Base-by-base conservation (phyloP, 2,888 invertebrate genomes). In the Sphecodes monilicornis region DNA sequence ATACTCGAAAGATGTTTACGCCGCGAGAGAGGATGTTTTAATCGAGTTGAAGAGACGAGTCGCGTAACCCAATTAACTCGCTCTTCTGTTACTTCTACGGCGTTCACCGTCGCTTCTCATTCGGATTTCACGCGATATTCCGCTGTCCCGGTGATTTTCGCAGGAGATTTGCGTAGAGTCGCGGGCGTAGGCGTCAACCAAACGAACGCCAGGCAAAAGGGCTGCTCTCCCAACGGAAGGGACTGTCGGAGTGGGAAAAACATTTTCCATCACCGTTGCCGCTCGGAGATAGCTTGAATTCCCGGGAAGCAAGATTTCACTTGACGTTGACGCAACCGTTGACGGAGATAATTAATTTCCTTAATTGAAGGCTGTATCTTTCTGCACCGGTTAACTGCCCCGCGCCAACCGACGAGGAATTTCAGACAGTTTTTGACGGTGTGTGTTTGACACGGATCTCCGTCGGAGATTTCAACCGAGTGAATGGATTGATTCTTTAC, bases 41-140 rank as follows among this genome's bases (percentile, higher is more conserved):
- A 92, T 91, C 92, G 92, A 92, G 92, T 93, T 92, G 91, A 92
- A 91, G 91, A 92, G 91, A 91, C 90, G 90, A 92, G 89, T 90
- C 86, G 87, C 91, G 89, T 93, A 92, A 93, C 90, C 90, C 89
- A 91, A 93, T 92, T 90, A 89, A 89, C 83, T 91, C 82, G 86
- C 91, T 87, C 83, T 86, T 86, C 85, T 88, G 88, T 89, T 87
- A 81, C 85, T 86, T 86, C 85, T 76, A 87, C 71, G 81, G 71
- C 75, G 26, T 68, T 71, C 26, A 18, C 36, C 69, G 39, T 57
- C 64, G 13, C 16, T 70, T 36, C 43, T 69, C 71, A 54, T 70
- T 50, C 68, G 57, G 70, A 57, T 46, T n/a, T 50, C 76, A 36
- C 39, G 64, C 66, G 18, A 68, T 76, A 79, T 57, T 50, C 75